Evolutionary conservation across 2,888 invertebrate genomes (phyloP).

Genomic region (Melinaea menophilus): DNA sequence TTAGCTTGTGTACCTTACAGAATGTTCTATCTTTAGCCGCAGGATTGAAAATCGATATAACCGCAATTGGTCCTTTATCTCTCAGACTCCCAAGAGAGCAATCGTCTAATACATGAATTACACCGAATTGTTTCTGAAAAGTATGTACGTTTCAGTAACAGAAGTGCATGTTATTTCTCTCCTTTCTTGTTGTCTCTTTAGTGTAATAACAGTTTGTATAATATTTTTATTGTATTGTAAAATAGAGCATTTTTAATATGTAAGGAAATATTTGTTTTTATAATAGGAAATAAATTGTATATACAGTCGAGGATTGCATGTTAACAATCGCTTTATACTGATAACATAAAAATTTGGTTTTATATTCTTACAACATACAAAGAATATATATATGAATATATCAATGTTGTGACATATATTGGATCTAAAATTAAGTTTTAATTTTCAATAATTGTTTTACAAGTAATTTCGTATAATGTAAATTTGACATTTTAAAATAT

Average conservation of each 20-base stretch:
- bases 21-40: constrained; percentile 3
- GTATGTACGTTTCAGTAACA: neutral
- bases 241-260: too few relatives aligned
- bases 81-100: constrained; percentile 28
- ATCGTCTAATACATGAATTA: constrained; percentile 32
- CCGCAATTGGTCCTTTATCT: constrained; percentile 17
- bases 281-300: too few relatives aligned
- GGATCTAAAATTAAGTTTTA: too few relatives aligned
- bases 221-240: too few relatives aligned
- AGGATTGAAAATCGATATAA: constrained; percentile 7
- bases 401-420: too few relatives aligned
- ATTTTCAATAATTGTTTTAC: too few relatives aligned
- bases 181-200: neutral
- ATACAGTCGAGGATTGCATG: too few relatives aligned
- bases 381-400: too few relatives aligned
- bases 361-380: too few relatives aligned
- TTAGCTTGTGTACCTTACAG: neutral
- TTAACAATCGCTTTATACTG: too few relatives aligned
- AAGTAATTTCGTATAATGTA: neutral
- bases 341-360: too few relatives aligned
- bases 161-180: neutral
- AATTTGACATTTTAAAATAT: neutral
- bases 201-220: neutral
- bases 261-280: too few relatives aligned
- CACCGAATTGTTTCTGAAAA: constrained; percentile 27